Percentiles rank a stretch among this genome's conserved stretches.
Evolutionary conservation across 2,113 vertebrate genomes (phyloP).

Genomic region (Dinomys branickii): DNA sequence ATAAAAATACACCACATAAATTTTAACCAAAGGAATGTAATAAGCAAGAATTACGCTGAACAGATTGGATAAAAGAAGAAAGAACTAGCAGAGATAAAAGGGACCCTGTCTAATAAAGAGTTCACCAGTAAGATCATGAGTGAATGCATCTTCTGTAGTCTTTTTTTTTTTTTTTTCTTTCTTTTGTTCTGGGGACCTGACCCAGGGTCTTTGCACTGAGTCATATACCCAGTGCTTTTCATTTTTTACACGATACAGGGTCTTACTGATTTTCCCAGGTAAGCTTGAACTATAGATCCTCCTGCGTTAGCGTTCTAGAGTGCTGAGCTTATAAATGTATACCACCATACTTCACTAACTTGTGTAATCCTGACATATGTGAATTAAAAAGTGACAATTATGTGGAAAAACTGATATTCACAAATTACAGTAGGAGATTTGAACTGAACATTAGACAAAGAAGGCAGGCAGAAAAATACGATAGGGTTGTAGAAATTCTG

Average conservation of each 20-base stretch:
- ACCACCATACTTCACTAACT: not conserved
- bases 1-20: not conserved
- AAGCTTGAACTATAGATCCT: not conserved
- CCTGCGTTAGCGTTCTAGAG: not conserved
- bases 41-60: not conserved
- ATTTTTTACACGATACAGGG: not conserved
- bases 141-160: not conserved
- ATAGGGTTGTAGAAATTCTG: not conserved
- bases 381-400: not conserved
- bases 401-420: not conserved
- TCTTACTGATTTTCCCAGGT: not conserved
- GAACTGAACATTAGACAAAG: not conserved
- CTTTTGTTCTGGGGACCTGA: not conserved
- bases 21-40: not conserved
- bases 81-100: not conserved
- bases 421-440: conserved; percentile 1
- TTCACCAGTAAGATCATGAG: not conserved
- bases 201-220: not conserved
- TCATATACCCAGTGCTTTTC: not conserved
- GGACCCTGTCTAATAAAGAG: not conserved
- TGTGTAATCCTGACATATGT: not conserved
- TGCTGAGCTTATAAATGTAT: not conserved
- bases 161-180: not conserved
- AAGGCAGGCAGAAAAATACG: not conserved
- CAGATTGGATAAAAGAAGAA: not conserved